Evolutionary conservation across 2,113 vertebrate species (phyloP), one percentile per base, ranked within the genome.

Genomic region (Ancistrus triradiatus): DNA sequence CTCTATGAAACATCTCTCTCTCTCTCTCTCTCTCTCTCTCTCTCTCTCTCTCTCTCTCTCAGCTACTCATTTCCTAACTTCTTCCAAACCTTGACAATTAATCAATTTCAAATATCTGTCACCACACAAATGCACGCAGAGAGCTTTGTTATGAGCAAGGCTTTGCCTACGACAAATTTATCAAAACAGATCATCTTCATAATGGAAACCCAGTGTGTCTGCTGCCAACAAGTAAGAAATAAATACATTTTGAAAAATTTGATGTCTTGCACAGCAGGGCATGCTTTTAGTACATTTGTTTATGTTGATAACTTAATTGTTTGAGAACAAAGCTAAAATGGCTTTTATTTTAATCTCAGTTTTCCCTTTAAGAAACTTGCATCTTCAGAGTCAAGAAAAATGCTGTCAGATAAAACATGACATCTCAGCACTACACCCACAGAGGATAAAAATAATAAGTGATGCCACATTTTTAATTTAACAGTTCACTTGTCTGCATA

Each of bases 231-330:
- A 22, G 37, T 25, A 43, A 27, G 7, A 50, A 40, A 38, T 22
- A 61, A 50, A 50, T 24, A 21, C 19, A 31, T 51, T 62, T 27
- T 14, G n/a, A 42, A 25, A 52, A 33, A 53, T 19, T 17, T 7
- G 3, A 44, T 33, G 37, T 15, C 38, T 21, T 10, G 50, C 9
- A 19, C 37, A 52, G 35, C 25, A 18, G 4, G 25, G 44, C 22
- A 40, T 40, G 37, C 11, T 40, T 49, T 37, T 25, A 25, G 7
- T 0, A 8, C 9, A 25, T 14, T 14, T 19, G 17, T 11, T 37
- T 38, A 21, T 19, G 3, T 9, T 28, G 31, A 1, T 27, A 43
- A 18, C 4, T 17, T 58, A 17, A 51, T 18, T 40, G 35, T 17
- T 25, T 42, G 10, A 40, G n/a, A 50, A 51, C 40, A 62, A 63